A percentile compares a stretch with the other conserved stretches of the same genome.
phyloP scores from a whole-genome alignment of 2,797 vertebrate species.

The Jordanella pulchra region DNA sequence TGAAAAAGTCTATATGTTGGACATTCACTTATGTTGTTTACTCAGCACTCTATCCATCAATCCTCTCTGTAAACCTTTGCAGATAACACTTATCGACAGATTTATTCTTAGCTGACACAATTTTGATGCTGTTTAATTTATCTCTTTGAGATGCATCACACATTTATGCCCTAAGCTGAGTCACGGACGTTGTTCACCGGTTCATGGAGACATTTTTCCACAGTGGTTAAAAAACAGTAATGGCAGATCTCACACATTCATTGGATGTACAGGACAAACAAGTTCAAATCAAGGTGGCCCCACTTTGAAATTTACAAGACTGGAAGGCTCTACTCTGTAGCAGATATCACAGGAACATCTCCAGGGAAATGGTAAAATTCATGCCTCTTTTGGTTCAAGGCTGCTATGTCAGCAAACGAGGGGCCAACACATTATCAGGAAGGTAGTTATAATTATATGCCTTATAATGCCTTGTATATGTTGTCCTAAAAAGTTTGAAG shows the following conservation, averaged over 20 bases:
- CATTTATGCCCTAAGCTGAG: background rate
- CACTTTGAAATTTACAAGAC: background rate
- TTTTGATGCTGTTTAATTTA: conserved; percentile 1
- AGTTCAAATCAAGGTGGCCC: background rate
- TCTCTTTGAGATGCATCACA: background rate
- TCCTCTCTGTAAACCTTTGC: conserved; percentile 32
- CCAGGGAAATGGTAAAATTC: background rate
- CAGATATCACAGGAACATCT: background rate
- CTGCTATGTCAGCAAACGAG: background rate
- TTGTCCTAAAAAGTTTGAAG: too few relatives aligned
- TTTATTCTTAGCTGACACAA: conserved; percentile 3
- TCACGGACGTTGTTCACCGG: background rate
- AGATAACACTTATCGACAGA: conserved; percentile 34
- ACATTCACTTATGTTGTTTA: conserved; percentile 45
- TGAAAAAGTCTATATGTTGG: conserved; percentile 72
- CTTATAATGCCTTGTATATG: background rate
- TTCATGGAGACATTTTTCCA: background rate
- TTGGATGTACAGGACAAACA: background rate
- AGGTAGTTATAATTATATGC: background rate
- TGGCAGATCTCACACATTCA: background rate
- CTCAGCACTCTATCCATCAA: conserved; percentile 62
- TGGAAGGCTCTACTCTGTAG: background rate
- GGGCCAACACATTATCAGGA: background rate
- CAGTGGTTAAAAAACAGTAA: too few relatives aligned
- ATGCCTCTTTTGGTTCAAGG: background rate